These are phyloP conservation scores for Sinella curviseta DNA, from an alignment of 1,140 invertebrate species.

Conservation along the genomic window DNA sequence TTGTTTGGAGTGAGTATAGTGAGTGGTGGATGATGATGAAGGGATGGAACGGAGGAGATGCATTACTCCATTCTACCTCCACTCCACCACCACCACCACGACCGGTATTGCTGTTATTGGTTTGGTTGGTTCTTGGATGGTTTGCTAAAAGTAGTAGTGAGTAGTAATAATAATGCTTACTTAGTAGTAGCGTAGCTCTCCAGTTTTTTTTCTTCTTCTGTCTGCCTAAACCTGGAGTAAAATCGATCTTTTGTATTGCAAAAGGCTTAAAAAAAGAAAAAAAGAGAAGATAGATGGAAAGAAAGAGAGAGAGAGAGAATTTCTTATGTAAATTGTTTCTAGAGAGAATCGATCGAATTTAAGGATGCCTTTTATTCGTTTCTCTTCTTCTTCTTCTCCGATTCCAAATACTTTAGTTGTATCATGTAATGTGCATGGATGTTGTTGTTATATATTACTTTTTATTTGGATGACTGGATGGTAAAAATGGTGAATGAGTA, in stretches of 20 bases:
- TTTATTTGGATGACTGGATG: constrained; percentile 20
- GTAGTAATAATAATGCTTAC: constrained; percentile 21
- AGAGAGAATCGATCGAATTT: constrained; percentile 27
- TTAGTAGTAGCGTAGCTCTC: constrained; percentile 19
- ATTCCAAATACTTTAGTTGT: constrained; percentile 19
- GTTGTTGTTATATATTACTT: constrained; percentile 13
- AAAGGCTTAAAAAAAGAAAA: constrained; percentile 4
- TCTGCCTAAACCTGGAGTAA: not conserved
- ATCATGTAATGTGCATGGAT: constrained; percentile 3
- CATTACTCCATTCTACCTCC: no score
- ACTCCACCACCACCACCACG: no score
- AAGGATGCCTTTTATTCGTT: constrained; percentile 15
- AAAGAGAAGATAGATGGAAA: not conserved
- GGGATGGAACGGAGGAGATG: not conserved
- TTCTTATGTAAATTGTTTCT: constrained; percentile 28
- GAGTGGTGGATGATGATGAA: no score
- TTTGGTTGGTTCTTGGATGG: no score
- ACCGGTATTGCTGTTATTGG: not conserved
- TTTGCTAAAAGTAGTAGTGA: not conserved
- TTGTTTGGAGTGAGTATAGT: no score
- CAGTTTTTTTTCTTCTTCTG: not conserved
- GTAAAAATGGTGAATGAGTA: constrained; percentile 25
- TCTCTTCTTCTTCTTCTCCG: constrained; percentile 4
- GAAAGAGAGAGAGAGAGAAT: constrained; percentile 22
- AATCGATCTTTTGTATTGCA: constrained; percentile 24